Base-by-base conservation (phyloP, 2,113 vertebrate species). In the Coregonus clupeaformis region DNA sequence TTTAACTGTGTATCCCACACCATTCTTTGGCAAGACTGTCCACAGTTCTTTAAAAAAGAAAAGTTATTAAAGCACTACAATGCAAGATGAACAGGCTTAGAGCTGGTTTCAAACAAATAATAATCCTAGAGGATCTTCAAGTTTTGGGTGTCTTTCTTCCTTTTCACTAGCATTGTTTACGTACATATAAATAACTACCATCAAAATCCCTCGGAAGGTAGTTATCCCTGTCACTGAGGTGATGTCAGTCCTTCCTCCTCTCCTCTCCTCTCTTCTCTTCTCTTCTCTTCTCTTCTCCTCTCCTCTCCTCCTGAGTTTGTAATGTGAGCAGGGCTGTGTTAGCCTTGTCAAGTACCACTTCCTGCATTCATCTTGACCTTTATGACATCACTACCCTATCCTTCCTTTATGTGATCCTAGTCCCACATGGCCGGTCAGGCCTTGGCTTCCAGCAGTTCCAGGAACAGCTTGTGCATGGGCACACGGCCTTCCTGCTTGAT, bases 401-500 rank as follows among this genome's bases (percentile, higher is more conserved):
- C 57, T 22, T 60, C 57, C n/a, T 60, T 22, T 60, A 29, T 29
- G 4, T 65, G 9, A 65, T 14, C 24, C 25, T 29, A 13, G 63
- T 27, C 63, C 22, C 63, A 60, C 6, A 16, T 22, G 18, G 20
- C 57, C 9, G 57, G 71, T 97, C 96, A 99, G 91, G 95, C 95
- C 93, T 98, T 99, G 88, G 97, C 97, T 93, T 99, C 98, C 79
- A 99, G 94, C 90, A 99, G 97, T 94, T 99, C 97, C 84, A 99
- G 94, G 94, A 99, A 99, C 82, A 99, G 97, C 98, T 98, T 99
- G 95, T 99, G 98, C 97, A 99, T 99, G 81, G 97, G 98, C 79
- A 99, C 97, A 57, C 98, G 98, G 88, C 97, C 98, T 82, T 98
- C 97, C 80, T 98, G 96, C 91, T 98, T 99, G 93, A 99, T 96